These are phyloP conservation scores for Delia radicum DNA, from an alignment of 1,140 invertebrate species.

Conservation along the genomic window DNA sequence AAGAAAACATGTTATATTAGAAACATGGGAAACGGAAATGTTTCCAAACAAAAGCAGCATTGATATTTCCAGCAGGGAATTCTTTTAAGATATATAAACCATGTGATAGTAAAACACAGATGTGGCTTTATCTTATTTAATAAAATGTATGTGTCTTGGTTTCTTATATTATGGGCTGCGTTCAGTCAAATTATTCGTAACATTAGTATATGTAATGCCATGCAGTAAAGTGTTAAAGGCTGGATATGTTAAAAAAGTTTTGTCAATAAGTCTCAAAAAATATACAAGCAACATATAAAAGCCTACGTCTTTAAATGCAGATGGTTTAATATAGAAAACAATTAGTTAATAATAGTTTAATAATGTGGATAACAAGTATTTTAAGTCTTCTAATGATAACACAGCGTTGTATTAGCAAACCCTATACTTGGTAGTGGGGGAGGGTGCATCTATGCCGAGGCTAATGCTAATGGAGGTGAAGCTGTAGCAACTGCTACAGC, in stretches of 20 bases:
- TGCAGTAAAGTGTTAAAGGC: neutral
- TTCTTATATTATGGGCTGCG: no score
- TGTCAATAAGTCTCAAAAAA: neutral
- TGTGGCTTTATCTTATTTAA: no score
- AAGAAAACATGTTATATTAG: no score
- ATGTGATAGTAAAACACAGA: no score
- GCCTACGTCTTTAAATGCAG: neutral
- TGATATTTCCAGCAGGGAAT: no score
- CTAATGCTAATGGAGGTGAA: neutral
- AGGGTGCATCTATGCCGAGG: neutral
- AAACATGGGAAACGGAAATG: no score
- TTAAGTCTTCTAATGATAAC: neutral
- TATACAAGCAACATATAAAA: neutral
- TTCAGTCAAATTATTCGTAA: no score
- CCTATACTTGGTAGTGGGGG: neutral
- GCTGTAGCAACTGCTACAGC: neutral
- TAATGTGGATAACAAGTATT: neutral
- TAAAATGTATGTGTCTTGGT: no score
- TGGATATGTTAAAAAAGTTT: neutral
- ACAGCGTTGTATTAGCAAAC: neutral
- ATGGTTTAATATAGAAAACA: neutral
- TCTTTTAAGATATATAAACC: no score
- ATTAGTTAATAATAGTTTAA: neutral
- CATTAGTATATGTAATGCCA: neutral
- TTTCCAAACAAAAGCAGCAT: no score